Conservation (phyloP, 1,140 invertebrate genomes). For the Chionoecetes opilio region DNA sequence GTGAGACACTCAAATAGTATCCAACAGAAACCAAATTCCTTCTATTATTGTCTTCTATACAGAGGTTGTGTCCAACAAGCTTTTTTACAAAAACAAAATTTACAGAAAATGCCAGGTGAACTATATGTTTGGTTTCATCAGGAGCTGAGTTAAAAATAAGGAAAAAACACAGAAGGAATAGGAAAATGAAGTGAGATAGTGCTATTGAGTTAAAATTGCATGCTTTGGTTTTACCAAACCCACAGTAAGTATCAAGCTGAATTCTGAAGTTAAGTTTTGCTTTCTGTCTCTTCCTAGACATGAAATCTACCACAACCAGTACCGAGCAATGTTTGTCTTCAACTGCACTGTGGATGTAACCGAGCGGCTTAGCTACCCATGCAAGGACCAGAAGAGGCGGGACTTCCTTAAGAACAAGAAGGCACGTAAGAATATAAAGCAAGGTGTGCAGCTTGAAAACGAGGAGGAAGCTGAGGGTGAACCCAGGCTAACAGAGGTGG, state of each 20-base stretch:
- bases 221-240: too few species aligned
- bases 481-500: neutral
- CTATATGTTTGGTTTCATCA: too few species aligned
- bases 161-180: too few species aligned
- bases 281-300: constrained; percentile 84
- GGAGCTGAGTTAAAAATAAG: too few species aligned
- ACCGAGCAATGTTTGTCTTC: constrained; percentile 88
- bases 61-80: too few species aligned
- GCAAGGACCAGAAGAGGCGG: constrained; percentile 82
- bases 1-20: constrained; percentile 82
- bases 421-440: constrained; percentile 78
- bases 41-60: neutral
- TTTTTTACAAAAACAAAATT: too few species aligned
- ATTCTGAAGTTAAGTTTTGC: too few species aligned
- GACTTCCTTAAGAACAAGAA: constrained; percentile 81
- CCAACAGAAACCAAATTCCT: neutral
- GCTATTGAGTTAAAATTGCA: too few species aligned
- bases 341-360: constrained; percentile 86
- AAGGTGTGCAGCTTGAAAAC: neutral
- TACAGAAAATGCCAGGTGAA: too few species aligned
- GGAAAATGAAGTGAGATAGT: too few species aligned
- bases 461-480: neutral
- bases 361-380: constrained; percentile 84
- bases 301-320: constrained; percentile 86
- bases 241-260: too few species aligned